A percentile compares a stretch with the other conserved stretches of the same genome.
Evolutionary conservation across 2,113 vertebrate genomes (phyloP).

Genomic region (Colinus virginianus): DNA sequence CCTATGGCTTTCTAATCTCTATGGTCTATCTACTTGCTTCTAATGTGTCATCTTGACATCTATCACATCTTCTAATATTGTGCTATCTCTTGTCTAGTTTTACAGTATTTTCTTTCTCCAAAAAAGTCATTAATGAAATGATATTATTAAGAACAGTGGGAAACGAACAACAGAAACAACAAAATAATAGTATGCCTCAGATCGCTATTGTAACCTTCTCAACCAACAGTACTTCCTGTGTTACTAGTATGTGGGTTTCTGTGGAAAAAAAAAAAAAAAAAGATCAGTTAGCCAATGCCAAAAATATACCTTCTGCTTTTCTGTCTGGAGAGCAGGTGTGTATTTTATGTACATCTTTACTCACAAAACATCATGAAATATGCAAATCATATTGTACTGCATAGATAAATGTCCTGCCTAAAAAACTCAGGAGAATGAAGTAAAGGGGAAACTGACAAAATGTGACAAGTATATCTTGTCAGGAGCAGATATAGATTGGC

Average conservation of each 20-base stretch:
- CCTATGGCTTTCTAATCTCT: background rate
- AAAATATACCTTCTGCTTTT: background rate
- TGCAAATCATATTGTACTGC: background rate
- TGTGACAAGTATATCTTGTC: background rate
- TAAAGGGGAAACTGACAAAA: background rate
- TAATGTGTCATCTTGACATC: background rate
- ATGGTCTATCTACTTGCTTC: background rate
- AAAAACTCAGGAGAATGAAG: background rate
- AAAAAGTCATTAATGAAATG: background rate
- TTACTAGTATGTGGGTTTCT: background rate
- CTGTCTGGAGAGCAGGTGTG: background rate
- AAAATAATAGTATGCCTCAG: background rate
- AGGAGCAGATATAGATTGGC: background rate
- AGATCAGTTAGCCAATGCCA: background rate
- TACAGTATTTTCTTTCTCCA: background rate
- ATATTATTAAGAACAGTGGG: background rate
- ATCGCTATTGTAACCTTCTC: background rate
- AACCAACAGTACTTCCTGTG: background rate
- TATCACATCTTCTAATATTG: background rate
- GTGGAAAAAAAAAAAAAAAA: background rate
- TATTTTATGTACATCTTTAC: background rate
- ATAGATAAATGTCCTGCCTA: background rate
- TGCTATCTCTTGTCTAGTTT: background rate
- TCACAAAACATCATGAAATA: background rate
- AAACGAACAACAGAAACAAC: background rate